Percentiles rank a stretch among this genome's conserved stretches.
Evolutionary conservation across 1,140 invertebrate genomes (phyloP).

Genomic region (Chymomyza costata): DNA sequence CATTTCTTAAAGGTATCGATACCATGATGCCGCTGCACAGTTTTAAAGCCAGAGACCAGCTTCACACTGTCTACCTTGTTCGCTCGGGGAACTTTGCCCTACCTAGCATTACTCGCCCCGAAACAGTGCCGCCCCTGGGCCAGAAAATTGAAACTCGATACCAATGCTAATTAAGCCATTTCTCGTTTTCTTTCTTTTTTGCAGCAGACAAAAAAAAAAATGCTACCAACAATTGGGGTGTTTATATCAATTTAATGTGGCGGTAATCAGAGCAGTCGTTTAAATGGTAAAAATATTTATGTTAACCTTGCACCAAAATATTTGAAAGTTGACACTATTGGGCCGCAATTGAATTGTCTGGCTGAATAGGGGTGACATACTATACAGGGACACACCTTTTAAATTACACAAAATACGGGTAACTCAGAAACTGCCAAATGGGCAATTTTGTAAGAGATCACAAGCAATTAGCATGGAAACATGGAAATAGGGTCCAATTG

Average conservation of each 20-base stretch:
- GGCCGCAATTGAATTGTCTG: slow-evolving; percentile 38
- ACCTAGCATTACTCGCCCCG: too few relatives aligned
- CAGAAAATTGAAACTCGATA: slow-evolving; percentile 28
- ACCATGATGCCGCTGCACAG: too few relatives aligned
- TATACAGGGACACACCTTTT: background rate
- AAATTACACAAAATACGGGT: slow-evolving; percentile 33
- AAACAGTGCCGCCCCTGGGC: too few relatives aligned
- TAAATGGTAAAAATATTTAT: slow-evolving; percentile 30
- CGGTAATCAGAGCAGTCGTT: slow-evolving; percentile 49
- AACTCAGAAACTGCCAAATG: slow-evolving; percentile 19
- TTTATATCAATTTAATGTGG: slow-evolving; percentile 54
- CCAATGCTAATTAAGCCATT: slow-evolving; percentile 58
- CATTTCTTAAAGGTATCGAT: slow-evolving; percentile 2
- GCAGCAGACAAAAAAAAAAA: slow-evolving; percentile 26
- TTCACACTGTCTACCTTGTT: too few relatives aligned
- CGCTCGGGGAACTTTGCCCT: too few relatives aligned
- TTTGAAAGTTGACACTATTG: slow-evolving; percentile 69
- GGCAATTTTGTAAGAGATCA: slow-evolving; percentile 52
- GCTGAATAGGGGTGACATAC: slow-evolving; percentile 9
- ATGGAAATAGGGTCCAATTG: slow-evolving; percentile 13
- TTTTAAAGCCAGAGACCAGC: too few relatives aligned
- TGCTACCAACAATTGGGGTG: slow-evolving; percentile 49
- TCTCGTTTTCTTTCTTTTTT: slow-evolving; percentile 26
- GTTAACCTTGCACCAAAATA: slow-evolving; percentile 31
- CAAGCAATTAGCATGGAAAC: slow-evolving; percentile 60